Conservation (phyloP, 2,797 vertebrate species). For the Poliocrania exsul region DNA sequence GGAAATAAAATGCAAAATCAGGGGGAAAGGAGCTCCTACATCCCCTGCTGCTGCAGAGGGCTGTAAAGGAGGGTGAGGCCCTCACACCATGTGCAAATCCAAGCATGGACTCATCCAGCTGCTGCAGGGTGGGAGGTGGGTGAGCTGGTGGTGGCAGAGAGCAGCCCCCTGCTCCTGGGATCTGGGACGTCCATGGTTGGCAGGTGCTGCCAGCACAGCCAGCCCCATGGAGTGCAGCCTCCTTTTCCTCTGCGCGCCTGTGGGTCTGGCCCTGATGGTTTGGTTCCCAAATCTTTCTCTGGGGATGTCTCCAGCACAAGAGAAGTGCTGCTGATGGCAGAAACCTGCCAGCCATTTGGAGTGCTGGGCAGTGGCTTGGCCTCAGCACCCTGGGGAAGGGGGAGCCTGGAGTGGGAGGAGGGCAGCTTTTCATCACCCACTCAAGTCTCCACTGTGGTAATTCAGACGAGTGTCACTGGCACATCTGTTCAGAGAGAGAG, state of each 20-base stretch:
- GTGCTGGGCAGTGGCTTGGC: background rate
- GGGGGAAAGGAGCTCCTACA: background rate
- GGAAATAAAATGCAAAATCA: background rate
- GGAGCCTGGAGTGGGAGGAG: background rate
- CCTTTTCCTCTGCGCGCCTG: background rate
- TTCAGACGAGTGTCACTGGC: slow-evolving; percentile 1
- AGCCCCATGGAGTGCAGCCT: background rate
- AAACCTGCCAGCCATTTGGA: background rate
- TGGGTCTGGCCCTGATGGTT: background rate
- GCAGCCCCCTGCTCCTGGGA: background rate
- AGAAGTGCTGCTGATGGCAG: background rate
- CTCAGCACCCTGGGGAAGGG: background rate
- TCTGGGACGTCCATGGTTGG: background rate
- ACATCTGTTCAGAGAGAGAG: slow-evolving; percentile 30
- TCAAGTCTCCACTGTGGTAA: background rate
- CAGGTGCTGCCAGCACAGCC: background rate
- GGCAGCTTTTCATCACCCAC: background rate
- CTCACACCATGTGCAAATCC: background rate
- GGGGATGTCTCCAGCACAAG: background rate
- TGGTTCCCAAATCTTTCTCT: background rate
- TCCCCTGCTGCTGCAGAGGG: background rate
- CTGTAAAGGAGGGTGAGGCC: background rate
- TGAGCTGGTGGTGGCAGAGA: background rate
- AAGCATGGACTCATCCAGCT: background rate
- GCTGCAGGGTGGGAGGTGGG: background rate